Base-by-base conservation (phyloP, 2,888 invertebrate species). In the Polymixis lichenea region DNA sequence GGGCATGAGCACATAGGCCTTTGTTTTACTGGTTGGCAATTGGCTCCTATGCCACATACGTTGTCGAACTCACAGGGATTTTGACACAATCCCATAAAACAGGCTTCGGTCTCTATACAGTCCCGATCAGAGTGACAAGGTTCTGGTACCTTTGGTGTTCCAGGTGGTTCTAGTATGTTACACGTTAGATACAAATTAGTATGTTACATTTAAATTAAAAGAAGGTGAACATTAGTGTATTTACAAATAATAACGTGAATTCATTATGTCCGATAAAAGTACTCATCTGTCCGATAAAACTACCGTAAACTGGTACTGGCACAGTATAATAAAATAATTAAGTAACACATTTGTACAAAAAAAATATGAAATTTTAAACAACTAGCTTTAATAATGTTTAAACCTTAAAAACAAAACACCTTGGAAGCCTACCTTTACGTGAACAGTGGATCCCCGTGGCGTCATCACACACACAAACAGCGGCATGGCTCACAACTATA, bases 71-170 rank as follows among this genome's bases (percentile, higher is more conserved):
- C 98, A 96, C 98, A 98, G 88, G 98, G 98, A 95, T 98, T 97
- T 94, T 98, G 98, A 95, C 98, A 98, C 89, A 97, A 95, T 90
- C 98, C 98, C 97, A 98, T 98, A 95, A 98, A 98, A 96, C 98
- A 98, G 91, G 98, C 98, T 97, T 98, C 98, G 88, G 97, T 97
- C 92, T 98, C 98, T 95, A 98, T 98, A 96, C 98, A 98, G 96
- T 98, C 98, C 92, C 97, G 97, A 95, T 98, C 98, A 93, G 98
- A 98, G 95, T 98, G 97, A 97, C 98, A 98, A 91, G 98, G 98
- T 95, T 97, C 98, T 90, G 97, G 98, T 93, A 97, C 97, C 95
- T 98, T 98, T 90, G 97, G 97, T 93, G 97, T 97, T 94, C 97
- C 98, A 90, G 97, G 97, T 93, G 97, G 97, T 97, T 97, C 98